Evolutionary conservation across 2,888 invertebrate species (phyloP).

Genomic region (Drosophila seclusa): DNA sequence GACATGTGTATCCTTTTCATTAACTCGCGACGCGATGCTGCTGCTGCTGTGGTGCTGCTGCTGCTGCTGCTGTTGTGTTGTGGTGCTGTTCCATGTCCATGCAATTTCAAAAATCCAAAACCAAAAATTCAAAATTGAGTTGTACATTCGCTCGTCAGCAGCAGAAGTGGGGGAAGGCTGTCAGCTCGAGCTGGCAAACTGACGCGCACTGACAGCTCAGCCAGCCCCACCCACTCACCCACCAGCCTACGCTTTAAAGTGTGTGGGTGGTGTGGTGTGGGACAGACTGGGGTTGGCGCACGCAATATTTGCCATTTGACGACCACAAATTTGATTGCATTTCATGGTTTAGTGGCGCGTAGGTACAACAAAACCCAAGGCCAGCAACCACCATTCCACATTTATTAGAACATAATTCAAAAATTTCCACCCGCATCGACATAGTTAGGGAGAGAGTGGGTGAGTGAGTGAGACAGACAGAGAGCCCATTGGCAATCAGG

Average conservation of each 20-base stretch:
- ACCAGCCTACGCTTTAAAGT: constrained; percentile 57
- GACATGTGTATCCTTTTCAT: constrained; percentile 85
- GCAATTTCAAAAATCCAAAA: constrained; percentile 68
- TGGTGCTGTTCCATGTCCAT: constrained; percentile 47
- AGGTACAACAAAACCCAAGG: constrained; percentile 67
- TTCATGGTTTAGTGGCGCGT: constrained; percentile 82
- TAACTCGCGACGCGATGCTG: constrained; percentile 79
- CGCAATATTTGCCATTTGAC: constrained; percentile 82
- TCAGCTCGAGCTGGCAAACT: constrained; percentile 77
- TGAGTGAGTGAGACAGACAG: not conserved
- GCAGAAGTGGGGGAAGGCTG: constrained; percentile 55
- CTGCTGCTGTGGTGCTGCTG: constrained; percentile 21
- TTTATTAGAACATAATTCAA: constrained; percentile 82
- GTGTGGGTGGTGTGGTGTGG: constrained; percentile 11
- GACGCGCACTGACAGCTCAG: constrained; percentile 72
- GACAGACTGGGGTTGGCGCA: constrained; percentile 34
- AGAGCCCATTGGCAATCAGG: constrained; percentile 30
- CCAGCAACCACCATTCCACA: constrained; percentile 57
- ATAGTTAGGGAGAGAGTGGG: not conserved
- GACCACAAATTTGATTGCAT: constrained; percentile 85
- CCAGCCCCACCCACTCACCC: not conserved
- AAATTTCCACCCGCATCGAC: constrained; percentile 66
- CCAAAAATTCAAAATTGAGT: constrained; percentile 79
- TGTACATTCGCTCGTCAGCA: constrained; percentile 60
- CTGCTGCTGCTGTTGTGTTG: constrained; percentile 29